phyloP scores from a whole-genome alignment of 2,888 invertebrate genomes.

The Tenodera sinensis region DNA sequence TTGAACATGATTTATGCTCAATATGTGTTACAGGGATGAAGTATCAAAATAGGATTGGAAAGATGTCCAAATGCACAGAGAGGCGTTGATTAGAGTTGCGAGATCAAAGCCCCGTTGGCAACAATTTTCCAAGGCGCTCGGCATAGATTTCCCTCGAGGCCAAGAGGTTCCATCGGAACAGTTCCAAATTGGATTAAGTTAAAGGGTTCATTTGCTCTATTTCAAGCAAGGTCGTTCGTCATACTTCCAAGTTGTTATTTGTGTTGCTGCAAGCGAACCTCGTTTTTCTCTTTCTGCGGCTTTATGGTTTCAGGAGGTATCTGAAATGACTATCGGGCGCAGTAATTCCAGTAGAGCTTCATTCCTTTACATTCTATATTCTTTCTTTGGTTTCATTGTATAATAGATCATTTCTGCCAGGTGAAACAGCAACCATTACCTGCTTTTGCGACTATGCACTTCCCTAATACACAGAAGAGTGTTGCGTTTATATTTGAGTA shows the following conservation, averaged over 20 bases:
- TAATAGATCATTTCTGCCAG: too few relatives aligned
- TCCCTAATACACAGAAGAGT: too few relatives aligned
- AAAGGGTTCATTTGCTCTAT: background rate
- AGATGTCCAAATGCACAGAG: background rate
- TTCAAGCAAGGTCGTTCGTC: background rate
- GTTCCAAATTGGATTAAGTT: background rate
- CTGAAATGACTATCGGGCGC: too few relatives aligned
- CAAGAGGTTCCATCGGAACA: background rate
- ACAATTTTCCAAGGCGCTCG: background rate
- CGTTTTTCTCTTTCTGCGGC: background rate
- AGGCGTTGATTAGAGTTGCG: background rate
- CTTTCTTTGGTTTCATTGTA: too few relatives aligned
- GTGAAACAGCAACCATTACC: too few relatives aligned
- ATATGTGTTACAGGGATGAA: too few relatives aligned
- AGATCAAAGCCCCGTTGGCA: background rate
- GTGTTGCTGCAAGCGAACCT: background rate
- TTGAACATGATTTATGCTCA: too few relatives aligned
- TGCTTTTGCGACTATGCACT: too few relatives aligned
- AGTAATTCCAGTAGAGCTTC: too few relatives aligned
- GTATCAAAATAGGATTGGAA: background rate
- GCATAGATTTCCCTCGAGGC: background rate
- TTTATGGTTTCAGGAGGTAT: background rate
- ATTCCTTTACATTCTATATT: too few relatives aligned
- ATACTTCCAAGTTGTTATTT: background rate
- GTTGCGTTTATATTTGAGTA: too few relatives aligned